Percentiles rank a stretch among this genome's conserved stretches.
phyloP scores from a whole-genome alignment of 1,140 invertebrate species.

The Drosophila sulfurigaster region DNA sequence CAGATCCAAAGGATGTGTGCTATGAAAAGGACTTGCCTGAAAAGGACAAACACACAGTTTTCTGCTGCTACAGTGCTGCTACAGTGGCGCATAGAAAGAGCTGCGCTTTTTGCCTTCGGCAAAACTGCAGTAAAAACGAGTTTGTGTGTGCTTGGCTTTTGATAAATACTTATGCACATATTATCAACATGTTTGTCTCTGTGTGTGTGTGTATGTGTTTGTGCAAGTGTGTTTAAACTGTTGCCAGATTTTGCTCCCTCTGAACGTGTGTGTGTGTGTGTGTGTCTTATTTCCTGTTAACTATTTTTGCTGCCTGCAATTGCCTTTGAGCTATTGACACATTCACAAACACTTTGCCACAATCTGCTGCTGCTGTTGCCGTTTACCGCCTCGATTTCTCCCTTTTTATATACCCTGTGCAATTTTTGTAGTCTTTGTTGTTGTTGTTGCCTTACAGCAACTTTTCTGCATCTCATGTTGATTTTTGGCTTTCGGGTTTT shows the following conservation, averaged over 20 bases:
- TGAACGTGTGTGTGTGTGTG: conserved; percentile 5
- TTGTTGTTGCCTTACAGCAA: conserved; percentile 30
- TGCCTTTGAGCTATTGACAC: conserved; percentile 70
- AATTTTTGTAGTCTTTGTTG: conserved; percentile 16
- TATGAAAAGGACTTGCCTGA: conserved; percentile 20
- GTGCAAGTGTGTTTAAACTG: conserved; percentile 23
- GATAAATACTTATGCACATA: conserved; percentile 70
- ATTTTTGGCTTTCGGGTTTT: conserved; percentile 22
- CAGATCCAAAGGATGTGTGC: neutral
- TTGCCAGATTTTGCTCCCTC: conserved; percentile 28
- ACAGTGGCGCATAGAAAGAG: conserved; percentile 15
- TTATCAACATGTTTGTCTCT: conserved; percentile 61
- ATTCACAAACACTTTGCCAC: conserved; percentile 69
- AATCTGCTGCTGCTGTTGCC: conserved; percentile 49
- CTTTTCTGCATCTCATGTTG: conserved; percentile 38
- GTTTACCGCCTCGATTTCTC: neutral
- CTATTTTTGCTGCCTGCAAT: conserved; percentile 55
- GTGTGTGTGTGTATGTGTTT: neutral
- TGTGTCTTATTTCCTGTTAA: conserved; percentile 32
- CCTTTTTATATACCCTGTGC: neutral
- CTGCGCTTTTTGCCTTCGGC: conserved; percentile 36
- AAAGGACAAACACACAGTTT: conserved; percentile 14
- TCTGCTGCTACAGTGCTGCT: neutral
- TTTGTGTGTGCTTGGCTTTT: conserved; percentile 48
- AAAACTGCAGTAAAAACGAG: neutral